phyloP scores from a whole-genome alignment of 2,888 invertebrate species.

The Mactromeris polynyma region DNA sequence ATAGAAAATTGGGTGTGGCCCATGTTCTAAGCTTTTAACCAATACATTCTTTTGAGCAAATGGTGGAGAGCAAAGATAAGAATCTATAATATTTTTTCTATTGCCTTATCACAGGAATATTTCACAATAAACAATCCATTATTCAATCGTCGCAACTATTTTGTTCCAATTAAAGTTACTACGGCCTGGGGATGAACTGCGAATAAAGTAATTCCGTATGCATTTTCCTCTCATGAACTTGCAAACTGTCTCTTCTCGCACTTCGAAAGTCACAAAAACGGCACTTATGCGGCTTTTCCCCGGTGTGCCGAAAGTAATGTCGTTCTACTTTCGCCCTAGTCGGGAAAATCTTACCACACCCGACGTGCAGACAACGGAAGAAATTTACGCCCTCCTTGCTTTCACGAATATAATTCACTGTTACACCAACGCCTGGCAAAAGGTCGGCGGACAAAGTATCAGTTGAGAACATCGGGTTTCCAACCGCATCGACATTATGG shows the following conservation, averaged over 20 bases:
- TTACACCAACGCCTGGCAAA: not conserved
- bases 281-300: constrained; percentile 38
- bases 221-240: not conserved
- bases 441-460: not conserved
- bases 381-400: not conserved
- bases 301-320: constrained; percentile 32
- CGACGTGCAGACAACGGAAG: not conserved
- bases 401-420: not conserved
- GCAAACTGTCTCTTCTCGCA: not conserved
- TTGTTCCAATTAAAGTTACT: too few relatives aligned
- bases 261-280: constrained; percentile 16
- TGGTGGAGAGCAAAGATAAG: too few relatives aligned
- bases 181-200: too few relatives aligned
- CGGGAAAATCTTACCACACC: constrained; percentile 21
- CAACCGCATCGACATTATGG: not conserved
- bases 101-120: too few relatives aligned
- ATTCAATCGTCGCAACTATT: too few relatives aligned
- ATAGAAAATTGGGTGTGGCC: too few relatives aligned
- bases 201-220: too few relatives aligned
- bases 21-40: too few relatives aligned
- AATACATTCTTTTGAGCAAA: too few relatives aligned
- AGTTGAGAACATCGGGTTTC: not conserved
- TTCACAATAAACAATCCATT: too few relatives aligned
- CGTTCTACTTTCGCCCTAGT: constrained; percentile 10
- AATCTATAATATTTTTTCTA: too few relatives aligned